A percentile compares a stretch with the other conserved stretches of the same genome.
These are phyloP conservation scores for Tinamus guttatus DNA, from an alignment of 2,113 vertebrate genomes.

Conservation along the genomic window DNA sequence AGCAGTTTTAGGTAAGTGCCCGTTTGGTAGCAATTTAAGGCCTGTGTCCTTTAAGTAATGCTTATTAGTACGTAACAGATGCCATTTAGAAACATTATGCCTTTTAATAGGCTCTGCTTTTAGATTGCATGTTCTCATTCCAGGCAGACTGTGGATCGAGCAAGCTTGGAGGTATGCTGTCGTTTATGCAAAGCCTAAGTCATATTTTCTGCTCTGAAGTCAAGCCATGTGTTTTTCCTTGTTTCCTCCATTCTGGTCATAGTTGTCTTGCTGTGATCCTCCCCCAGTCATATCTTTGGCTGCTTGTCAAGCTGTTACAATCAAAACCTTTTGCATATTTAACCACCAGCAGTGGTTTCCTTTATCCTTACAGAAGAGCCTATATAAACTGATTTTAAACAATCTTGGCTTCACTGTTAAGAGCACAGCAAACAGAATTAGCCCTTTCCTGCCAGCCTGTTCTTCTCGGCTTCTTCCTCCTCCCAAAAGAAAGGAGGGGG, in stretches of 20 bases:
- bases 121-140: slow-evolving; percentile 30
- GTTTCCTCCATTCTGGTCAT: slow-evolving; percentile 33
- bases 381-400: slow-evolving; percentile 61
- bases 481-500: neutral
- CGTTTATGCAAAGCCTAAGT: slow-evolving; percentile 49
- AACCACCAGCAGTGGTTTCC: slow-evolving; percentile 4
- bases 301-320: slow-evolving; percentile 18
- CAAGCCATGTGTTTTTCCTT: slow-evolving; percentile 27
- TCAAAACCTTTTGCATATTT: slow-evolving; percentile 47
- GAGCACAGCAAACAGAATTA: slow-evolving; percentile 34
- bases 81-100: slow-evolving; percentile 58
- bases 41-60: slow-evolving; percentile 59
- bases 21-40: slow-evolving; percentile 62
- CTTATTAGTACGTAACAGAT: slow-evolving; percentile 59
- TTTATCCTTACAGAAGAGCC: slow-evolving; percentile 52
- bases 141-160: slow-evolving; percentile 31
- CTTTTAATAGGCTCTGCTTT: slow-evolving; percentile 47
- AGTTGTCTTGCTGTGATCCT: slow-evolving; percentile 39
- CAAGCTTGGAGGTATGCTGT: slow-evolving; percentile 46
- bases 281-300: slow-evolving; percentile 40
- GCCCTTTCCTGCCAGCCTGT: slow-evolving; percentile 30
- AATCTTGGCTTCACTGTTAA: slow-evolving; percentile 32
- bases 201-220: slow-evolving; percentile 71
- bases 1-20: slow-evolving; percentile 38
- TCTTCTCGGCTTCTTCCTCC: slow-evolving; percentile 28